Base-by-base conservation (phyloP, 2,113 vertebrate species). In the Hippoglossus stenolepis region DNA sequence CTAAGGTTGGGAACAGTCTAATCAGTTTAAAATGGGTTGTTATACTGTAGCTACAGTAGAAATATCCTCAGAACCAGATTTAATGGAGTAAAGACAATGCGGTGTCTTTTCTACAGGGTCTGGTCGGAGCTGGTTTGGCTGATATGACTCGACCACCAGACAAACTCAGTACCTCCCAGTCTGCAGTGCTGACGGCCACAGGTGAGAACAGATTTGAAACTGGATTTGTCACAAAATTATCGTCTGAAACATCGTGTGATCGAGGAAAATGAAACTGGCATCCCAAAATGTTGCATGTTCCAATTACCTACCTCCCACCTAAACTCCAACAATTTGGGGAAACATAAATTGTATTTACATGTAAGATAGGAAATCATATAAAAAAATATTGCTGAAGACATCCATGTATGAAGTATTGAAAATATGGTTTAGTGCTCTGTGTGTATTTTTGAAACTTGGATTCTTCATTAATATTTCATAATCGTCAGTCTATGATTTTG, bases 111-210 rank as follows among this genome's bases (percentile, higher is more conserved):
- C 26, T 70, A 0, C 90, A 99, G 98, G 96, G 97, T 17, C 93
- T 99, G 90, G 98, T 99, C 65, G 15, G 87, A 14, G 98, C 98
- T 70, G 98, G 98, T 31, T 92, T 99, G 90, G 97, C 98, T 85
- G 98, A 99, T 67, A 94, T 99, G 96, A 94, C 95, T 54, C 96
- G 98, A 78, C 98, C 98, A 81, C 96, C 98, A 73, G 97, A 99
- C 0, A 99, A 99, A 88, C 96, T 99, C 72, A 99, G 98, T 77
- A 87, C 93, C 51, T 96, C 96, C 51, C 98, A 99, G 53, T 99
- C 98, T 79, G 94, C 88, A 40, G 98, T 99, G 12, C 90, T 99
- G 65, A 98, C 87, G 65, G 98, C 98, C 73, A 99, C 98, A 95
- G 98, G 98, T 99, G 80, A 82, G 66, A 28, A 1, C 2, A 38